phyloP scores from a whole-genome alignment of 2,797 vertebrate genomes.

The Malurus leucopterus region DNA sequence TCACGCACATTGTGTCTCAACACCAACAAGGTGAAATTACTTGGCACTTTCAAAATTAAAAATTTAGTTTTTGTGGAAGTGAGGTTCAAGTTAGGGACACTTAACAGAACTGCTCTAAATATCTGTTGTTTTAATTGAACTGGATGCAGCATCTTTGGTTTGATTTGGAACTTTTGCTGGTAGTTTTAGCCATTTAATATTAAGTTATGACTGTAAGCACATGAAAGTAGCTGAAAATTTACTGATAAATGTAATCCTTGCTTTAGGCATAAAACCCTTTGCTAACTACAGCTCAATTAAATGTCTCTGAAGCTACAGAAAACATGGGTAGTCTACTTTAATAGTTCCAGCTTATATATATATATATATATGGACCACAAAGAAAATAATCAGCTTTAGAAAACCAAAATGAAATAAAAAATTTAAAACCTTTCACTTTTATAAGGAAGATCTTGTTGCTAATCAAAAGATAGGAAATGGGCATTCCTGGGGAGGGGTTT shows the following conservation, averaged over 20 bases:
- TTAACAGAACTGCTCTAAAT: not conserved
- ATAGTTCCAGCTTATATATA: not conserved
- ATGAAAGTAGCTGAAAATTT: not conserved
- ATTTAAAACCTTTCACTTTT: not conserved
- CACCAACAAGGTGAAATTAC: not conserved
- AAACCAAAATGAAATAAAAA: not conserved
- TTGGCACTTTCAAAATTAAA: not conserved
- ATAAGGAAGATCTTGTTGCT: not conserved
- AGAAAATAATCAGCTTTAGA: not conserved
- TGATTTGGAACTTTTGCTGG: not conserved
- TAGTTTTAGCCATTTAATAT: not conserved
- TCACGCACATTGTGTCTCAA: not conserved
- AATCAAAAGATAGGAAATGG: not conserved
- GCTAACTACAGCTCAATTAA: not conserved
- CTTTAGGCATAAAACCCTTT: not conserved
- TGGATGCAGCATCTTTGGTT: not conserved
- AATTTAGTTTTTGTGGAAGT: not conserved
- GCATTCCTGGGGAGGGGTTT: not conserved
- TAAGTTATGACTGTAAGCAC: not conserved
- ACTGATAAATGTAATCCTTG: constrained; percentile 8
- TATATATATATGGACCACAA: not conserved
- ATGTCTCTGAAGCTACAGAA: not conserved
- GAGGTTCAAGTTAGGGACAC: not conserved
- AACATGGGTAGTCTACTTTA: not conserved
- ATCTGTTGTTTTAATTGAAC: not conserved